Base-by-base conservation (phyloP, 1,140 invertebrate species). In the Trichonephila clavipes region DNA sequence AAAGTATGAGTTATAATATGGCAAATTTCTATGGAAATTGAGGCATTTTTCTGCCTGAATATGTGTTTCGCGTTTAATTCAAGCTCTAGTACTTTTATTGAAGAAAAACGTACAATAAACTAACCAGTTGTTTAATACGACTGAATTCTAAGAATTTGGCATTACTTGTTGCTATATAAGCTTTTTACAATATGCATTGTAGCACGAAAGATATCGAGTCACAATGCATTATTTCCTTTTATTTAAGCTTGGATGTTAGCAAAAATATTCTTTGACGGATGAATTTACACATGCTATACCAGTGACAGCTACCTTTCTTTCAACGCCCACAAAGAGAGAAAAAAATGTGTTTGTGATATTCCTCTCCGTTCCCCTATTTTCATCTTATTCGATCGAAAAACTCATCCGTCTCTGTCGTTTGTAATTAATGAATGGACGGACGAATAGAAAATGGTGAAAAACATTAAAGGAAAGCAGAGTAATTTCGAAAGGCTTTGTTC, bases 381-480 rank as follows among this genome's bases (percentile, higher is more conserved):
- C 40, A 28, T 90, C 72, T 28, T 7, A 81, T 21, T n/a, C 72
- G 58, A 90, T 90, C 69, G 72, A 81, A 90, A 90, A 90, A 90
- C 61, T 21, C 88, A 90, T 90, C 88, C 69, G 58, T 90, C 88
- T 81, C 34, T 81, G 88, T 90, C 88, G 69, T 59, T 21, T 19
- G 88, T 90, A 90, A 90, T 90, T 90, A 90, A 90, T 90, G 88
- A 69, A 61, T 3, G 88, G 51, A 81, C 58, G 24, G 21, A 81
- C 88, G 34, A 34, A 81, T 58, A 66, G 64, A 16, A 64, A 87
- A 62, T 87, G n/a, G 62, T 19, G 88, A 66, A 88, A 88, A 24
- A n/a, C 69, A 34, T 72, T 24, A 24, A 14, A 28, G 87, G 34
- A 10, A 12, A 16, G 64, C 34, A 69, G 40, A 28, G 19, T 51